These are phyloP conservation scores for Mandrillus leucophaeus DNA, from an alignment of 2,113 vertebrate species.

Conservation along the genomic window DNA sequence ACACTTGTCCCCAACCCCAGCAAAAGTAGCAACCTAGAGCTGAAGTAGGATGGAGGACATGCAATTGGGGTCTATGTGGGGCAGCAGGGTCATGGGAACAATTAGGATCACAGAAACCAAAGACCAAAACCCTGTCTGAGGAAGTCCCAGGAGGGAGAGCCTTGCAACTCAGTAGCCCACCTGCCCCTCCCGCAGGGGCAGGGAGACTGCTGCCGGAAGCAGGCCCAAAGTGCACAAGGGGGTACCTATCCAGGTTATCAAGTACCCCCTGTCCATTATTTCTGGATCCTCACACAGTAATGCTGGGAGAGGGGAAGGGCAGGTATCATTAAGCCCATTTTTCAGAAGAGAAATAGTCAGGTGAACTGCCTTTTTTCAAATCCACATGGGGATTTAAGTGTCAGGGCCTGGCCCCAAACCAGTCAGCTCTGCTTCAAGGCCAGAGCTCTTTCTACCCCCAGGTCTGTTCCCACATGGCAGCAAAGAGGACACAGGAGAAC, in stretches of 20 bases:
- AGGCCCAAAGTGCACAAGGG: not conserved
- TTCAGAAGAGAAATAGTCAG: not conserved
- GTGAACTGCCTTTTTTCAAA: not conserved
- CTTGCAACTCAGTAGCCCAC: not conserved
- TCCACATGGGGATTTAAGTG: not conserved
- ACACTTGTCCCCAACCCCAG: not conserved
- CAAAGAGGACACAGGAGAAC: constrained; percentile 32
- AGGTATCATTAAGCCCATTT: not conserved
- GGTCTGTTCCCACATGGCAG: not conserved
- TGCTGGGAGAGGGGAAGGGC: not conserved
- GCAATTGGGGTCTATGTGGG: not conserved
- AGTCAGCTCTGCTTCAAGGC: not conserved
- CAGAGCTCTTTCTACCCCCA: not conserved
- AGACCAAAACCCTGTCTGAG: not conserved
- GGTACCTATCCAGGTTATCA: not conserved
- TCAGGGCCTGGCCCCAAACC: not conserved
- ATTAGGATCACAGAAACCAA: not conserved
- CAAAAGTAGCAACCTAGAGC: not conserved
- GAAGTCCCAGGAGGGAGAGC: not conserved
- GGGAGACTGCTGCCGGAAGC: not conserved
- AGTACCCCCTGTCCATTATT: not conserved
- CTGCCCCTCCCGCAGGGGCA: fast-evolving
- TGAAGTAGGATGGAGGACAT: not conserved
- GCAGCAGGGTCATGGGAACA: not conserved
- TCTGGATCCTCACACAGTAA: not conserved